Evolutionary conservation across 2,888 invertebrate species (phyloP).

Genomic region (Cactoblastis cactorum): DNA sequence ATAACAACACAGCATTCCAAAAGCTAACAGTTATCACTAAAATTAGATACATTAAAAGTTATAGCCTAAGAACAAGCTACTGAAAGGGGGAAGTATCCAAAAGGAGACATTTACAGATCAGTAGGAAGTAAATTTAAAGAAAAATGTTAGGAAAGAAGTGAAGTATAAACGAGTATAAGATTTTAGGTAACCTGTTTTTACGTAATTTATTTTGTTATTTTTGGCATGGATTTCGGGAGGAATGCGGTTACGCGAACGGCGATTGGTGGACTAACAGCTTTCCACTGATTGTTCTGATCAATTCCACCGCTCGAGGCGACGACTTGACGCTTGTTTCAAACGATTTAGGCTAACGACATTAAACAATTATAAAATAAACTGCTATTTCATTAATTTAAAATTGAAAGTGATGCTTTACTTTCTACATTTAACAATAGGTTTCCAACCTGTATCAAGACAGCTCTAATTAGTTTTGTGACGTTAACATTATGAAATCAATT

Average conservation of each 20-base stretch:
- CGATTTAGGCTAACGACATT: conserved; percentile 28
- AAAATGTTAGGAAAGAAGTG: too few relatives aligned
- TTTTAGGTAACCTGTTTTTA: conserved; percentile 22
- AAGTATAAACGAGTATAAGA: too few relatives aligned
- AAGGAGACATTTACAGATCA: too few relatives aligned
- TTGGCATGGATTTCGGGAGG: conserved; percentile 36
- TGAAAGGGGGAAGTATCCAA: background rate
- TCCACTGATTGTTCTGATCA: conserved; percentile 56
- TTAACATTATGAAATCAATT: background rate
- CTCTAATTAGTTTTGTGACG: background rate
- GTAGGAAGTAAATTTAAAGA: too few relatives aligned
- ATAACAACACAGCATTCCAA: background rate
- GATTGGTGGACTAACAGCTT: conserved; percentile 44
- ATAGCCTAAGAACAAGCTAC: background rate
- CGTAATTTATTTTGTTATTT: conserved; percentile 34
- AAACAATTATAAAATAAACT: conserved; percentile 20
- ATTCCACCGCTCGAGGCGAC: conserved; percentile 38
- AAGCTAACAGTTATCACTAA: too few relatives aligned
- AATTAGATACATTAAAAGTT: too few relatives aligned
- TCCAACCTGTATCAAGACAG: conserved; percentile 4
- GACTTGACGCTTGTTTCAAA: conserved; percentile 45
- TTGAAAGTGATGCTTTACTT: conserved; percentile 11
- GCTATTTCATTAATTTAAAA: conserved; percentile 24
- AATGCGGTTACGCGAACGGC: conserved; percentile 56
- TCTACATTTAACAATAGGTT: conserved; percentile 10